These are phyloP conservation scores for Agapetus fuscipes DNA, from an alignment of 2,888 invertebrate species.

Conservation along the genomic window DNA sequence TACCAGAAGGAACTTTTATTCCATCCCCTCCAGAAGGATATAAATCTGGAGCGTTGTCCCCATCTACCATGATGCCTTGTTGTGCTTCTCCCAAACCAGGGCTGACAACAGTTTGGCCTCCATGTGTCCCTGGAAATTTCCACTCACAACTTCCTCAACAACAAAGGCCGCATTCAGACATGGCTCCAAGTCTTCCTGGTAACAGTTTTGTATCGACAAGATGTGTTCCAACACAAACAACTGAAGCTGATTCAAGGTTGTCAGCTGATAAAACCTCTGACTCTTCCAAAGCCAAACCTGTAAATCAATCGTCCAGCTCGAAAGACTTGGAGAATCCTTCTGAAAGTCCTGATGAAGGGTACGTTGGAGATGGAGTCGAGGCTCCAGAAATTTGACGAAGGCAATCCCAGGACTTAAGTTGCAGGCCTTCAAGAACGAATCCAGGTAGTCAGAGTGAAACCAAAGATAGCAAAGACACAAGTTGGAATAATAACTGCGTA, in stretches of 20 bases:
- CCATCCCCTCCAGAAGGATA: slow-evolving; percentile 65
- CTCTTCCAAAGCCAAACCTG: slow-evolving; percentile 36
- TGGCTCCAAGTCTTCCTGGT: slow-evolving; percentile 18
- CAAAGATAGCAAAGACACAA: slow-evolving; percentile 16
- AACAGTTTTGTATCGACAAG: slow-evolving; percentile 37
- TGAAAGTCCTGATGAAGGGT: slow-evolving; percentile 81
- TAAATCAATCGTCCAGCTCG: slow-evolving; percentile 39
- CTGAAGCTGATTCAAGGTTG: slow-evolving; percentile 38
- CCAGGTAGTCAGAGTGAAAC: slow-evolving; percentile 11
- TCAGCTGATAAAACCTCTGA: slow-evolving; percentile 32
- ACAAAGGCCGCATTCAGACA: slow-evolving; percentile 16
- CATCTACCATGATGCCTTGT: slow-evolving; percentile 43
- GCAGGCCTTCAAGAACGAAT: slow-evolving; percentile 11
- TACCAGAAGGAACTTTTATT: slow-evolving; percentile 47
- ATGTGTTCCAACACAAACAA: slow-evolving; percentile 53
- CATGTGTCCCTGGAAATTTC: slow-evolving; percentile 41
- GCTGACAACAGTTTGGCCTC: slow-evolving; percentile 38
- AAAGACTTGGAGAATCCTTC: slow-evolving; percentile 49
- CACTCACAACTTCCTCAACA: slow-evolving; percentile 26
- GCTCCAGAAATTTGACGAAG: slow-evolving; percentile 62
- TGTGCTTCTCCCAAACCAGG: slow-evolving; percentile 40
- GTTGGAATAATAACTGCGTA: slow-evolving; percentile 10
- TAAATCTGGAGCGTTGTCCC: slow-evolving; percentile 47
- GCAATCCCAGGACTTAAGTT: slow-evolving; percentile 31
- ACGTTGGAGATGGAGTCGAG: slow-evolving; percentile 65